Percentiles rank a stretch among this genome's conserved stretches.
Conservation (phyloP, 2,113 vertebrate species). For the Ictalurus punctatus region DNA sequence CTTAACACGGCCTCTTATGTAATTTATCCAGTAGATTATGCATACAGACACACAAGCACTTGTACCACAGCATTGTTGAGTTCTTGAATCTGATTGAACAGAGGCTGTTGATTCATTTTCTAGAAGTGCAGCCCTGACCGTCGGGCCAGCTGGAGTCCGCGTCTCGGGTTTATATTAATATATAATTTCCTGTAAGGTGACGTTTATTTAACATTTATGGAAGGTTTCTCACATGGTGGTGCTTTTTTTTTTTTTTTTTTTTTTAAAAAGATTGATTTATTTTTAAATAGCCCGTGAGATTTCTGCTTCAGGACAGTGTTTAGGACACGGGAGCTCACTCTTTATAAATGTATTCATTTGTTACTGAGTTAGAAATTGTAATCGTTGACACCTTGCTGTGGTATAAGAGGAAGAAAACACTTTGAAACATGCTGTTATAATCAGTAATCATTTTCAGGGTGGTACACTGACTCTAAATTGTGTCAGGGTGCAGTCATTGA, state of each 20-base stretch:
- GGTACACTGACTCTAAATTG: not conserved
- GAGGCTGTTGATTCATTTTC: not conserved
- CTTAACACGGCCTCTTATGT: not conserved
- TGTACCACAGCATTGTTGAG: not conserved
- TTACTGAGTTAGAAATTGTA: not conserved
- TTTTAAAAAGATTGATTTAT: too few species aligned
- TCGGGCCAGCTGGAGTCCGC: not conserved
- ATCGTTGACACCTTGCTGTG: not conserved
- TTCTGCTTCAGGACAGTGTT: not conserved
- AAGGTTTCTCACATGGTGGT: not conserved
- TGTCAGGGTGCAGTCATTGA: not conserved
- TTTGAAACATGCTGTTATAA: too few species aligned
- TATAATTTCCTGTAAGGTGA: not conserved
- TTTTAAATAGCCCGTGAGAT: not conserved
- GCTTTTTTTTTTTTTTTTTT: too few species aligned
- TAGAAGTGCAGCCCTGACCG: not conserved
- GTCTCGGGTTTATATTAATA: not conserved
- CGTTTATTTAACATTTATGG: not conserved
- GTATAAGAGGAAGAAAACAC: not conserved
- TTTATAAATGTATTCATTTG: not conserved
- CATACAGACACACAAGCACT: not conserved
- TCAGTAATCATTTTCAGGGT: not conserved
- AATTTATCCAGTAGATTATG: not conserved
- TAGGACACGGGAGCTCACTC: not conserved
- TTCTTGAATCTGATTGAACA: not conserved